Percentiles rank a stretch among this genome's conserved stretches.
Conservation (phyloP, 2,113 vertebrate genomes). For the Carettochelys insculpta region DNA sequence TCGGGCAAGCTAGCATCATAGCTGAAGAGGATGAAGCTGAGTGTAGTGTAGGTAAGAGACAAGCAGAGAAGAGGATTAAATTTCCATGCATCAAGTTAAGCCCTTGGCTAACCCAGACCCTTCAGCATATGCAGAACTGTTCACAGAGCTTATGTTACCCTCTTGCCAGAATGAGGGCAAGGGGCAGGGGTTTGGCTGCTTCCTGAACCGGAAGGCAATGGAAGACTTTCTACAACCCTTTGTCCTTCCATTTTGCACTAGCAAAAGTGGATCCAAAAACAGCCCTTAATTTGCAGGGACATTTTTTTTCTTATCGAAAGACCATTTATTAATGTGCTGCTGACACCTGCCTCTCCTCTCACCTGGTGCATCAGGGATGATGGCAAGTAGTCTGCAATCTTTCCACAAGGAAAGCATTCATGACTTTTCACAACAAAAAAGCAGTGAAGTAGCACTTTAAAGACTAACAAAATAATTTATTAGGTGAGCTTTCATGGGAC, state of each 20-base stretch:
- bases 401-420: neutral
- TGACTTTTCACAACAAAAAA: no score
- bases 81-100: neutral
- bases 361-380: neutral
- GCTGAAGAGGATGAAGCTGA: neutral
- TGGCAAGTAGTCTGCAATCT: neutral
- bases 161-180: neutral
- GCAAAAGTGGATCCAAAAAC: neutral
- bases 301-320: neutral
- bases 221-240: neutral
- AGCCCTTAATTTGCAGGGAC: neutral
- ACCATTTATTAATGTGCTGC: neutral
- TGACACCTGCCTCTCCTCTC: neutral
- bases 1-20: neutral
- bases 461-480: no score
- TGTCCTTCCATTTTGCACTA: neutral
- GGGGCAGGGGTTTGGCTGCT: neutral
- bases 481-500: no score
- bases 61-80: neutral
- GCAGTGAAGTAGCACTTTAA: no score
- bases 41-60: neutral
- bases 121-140: neutral
- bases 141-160: neutral
- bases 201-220: neutral
- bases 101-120: neutral